A percentile compares a stretch with the other conserved stretches of the same genome.
Conservation (phyloP, 2,888 invertebrate species). For the Reticulitermes lucifugus region DNA sequence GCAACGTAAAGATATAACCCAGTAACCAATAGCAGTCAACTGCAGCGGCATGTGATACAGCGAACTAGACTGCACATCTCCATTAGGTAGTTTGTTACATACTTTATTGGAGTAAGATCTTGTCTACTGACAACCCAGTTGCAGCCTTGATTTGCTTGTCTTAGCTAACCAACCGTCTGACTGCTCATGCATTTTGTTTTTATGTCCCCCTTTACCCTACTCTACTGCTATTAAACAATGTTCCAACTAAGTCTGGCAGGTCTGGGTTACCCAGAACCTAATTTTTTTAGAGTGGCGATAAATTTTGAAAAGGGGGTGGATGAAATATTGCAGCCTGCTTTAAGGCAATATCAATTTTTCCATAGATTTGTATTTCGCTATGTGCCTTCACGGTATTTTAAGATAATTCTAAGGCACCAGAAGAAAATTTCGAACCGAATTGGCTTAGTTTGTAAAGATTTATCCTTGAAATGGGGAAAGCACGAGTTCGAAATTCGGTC, state of each 20-base stretch:
- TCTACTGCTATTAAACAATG: not conserved
- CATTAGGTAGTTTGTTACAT: conserved; percentile 34
- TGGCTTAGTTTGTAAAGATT: too few relatives aligned
- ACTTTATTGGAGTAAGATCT: conserved; percentile 21
- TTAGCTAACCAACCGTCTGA: not conserved
- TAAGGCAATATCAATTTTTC: not conserved
- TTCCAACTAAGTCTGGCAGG: not conserved
- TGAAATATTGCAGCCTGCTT: not conserved
- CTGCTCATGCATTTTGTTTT: not conserved
- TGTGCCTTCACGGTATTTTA: not conserved
- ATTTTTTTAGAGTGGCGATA: not conserved
- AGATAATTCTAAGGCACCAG: not conserved
- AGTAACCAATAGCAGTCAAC: conserved; percentile 1
- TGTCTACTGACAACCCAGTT: conserved; percentile 14
- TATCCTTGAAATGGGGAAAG: too few relatives aligned
- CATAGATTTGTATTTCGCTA: not conserved
- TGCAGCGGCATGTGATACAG: not conserved
- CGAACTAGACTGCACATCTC: not conserved
- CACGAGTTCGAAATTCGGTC: too few relatives aligned
- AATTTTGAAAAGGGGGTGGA: not conserved
- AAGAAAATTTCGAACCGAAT: too few relatives aligned
- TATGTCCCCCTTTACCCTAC: not conserved
- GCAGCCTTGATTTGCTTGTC: not conserved
- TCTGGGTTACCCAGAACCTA: not conserved
- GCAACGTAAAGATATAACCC: conserved; percentile 1